phyloP scores from a whole-genome alignment of 2,888 invertebrate species.

The Thereva unica region DNA sequence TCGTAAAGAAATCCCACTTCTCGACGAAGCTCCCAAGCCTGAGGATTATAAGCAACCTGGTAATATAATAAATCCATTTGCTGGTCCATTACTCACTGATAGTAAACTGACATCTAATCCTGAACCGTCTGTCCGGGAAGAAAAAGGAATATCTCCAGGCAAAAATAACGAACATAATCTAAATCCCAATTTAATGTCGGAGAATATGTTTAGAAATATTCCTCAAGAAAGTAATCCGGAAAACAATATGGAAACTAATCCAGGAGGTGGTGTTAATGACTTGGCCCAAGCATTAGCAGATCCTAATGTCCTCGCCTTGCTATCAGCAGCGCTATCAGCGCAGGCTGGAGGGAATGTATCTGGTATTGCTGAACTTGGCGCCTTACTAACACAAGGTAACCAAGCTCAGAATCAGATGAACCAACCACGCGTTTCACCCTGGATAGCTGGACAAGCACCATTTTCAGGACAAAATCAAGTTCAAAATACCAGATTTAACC shows the following conservation, averaged over 20 bases:
- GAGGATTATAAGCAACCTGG: not conserved
- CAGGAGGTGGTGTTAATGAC: slow-evolving; percentile 42
- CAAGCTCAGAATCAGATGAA: not conserved
- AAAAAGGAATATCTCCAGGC: not conserved
- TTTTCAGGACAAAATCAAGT: slow-evolving; percentile 11
- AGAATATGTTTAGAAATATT: no score
- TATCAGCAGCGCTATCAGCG: slow-evolving; percentile 52
- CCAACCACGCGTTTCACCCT: slow-evolving; percentile 8
- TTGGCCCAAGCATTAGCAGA: slow-evolving; percentile 51
- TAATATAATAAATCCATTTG: not conserved
- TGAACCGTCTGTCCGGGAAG: not conserved
- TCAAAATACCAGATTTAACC: not conserved
- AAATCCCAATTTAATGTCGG: not conserved
- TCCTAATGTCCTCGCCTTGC: slow-evolving; percentile 52
- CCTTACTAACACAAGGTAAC: not conserved
- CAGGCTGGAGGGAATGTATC: slow-evolving; percentile 39
- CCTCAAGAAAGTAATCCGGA: not conserved
- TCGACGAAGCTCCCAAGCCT: not conserved
- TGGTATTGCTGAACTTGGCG: not conserved
- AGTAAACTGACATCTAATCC: not conserved
- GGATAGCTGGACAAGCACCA: slow-evolving; percentile 20
- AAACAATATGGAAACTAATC: not conserved
- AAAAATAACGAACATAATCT: not conserved
- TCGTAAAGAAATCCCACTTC: not conserved
- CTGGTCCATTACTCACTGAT: not conserved